Base-by-base conservation (phyloP, 2,888 invertebrate genomes). In the Pharmacophagus antenor region DNA sequence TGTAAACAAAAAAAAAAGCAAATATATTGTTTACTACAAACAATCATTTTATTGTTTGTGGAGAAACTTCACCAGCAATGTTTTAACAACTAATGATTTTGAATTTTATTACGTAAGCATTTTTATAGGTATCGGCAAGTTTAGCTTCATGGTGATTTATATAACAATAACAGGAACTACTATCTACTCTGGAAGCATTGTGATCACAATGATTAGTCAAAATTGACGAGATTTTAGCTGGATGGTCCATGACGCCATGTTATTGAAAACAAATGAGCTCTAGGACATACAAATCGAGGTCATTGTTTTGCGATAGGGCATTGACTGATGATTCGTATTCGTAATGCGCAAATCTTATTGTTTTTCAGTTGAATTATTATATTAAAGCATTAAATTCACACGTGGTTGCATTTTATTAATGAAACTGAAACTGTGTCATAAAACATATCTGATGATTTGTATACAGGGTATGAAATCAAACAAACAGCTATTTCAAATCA, bases 91-190 rank as follows among this genome's bases (percentile, higher is more conserved):
- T 71, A 88, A 82, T 88, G 83, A 76, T 71, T 76, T 72, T 72
- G 76, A 72, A 65, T 70, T 63, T 62, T 70, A 65, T 73, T 70
- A 75, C 67, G 70, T 73, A 81, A 84, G 80, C 75, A 76, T 79
- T 88, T 88, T 88, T 90, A 90, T 90, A 89, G 82, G 72, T 77
- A 72, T 73, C 80, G 80, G 78, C 77, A 80, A 77, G 79, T 79
- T 80, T 80, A 74, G 79, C 81, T 90, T 91, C 91, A 85, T 81
- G 89, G 84, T 67, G 63, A 64, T 77, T 91, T 82, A 83, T 70
- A 74, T 73, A 70, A 91, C 91, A 91, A 91, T 91, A 82, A 80
- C 85, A 87, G 91, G 91, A 91, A 91, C 79, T 82, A 78, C 83
- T 17, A 42, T n/a, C 42, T 55, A 55, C 55, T 47, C 55, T 46